These are phyloP conservation scores for Cydia fagiglandana DNA, from an alignment of 1,140 invertebrate species.

Conservation along the genomic window DNA sequence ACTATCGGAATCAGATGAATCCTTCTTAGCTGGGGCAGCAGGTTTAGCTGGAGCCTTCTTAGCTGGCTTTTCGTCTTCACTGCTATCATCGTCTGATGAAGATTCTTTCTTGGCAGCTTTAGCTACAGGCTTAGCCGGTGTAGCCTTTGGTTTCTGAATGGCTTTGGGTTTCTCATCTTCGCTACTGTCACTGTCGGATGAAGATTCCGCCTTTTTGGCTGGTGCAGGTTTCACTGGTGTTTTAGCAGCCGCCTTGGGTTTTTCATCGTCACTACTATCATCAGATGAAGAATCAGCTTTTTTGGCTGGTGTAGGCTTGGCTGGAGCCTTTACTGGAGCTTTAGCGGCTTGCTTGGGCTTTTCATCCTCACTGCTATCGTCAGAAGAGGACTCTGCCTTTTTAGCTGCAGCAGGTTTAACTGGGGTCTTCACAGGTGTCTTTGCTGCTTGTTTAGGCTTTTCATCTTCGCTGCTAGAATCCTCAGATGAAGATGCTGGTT, in stretches of 20 bases:
- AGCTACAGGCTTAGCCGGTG: constrained; percentile 33
- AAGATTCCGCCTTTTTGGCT: constrained; percentile 37
- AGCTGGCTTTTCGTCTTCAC: constrained; percentile 32
- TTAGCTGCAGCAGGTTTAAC: constrained; percentile 39
- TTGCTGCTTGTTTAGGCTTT: constrained; percentile 31
- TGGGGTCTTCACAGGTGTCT: constrained; percentile 33
- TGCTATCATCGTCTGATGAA: constrained; percentile 33
- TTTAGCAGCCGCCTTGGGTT: constrained; percentile 38
- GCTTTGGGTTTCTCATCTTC: constrained; percentile 37
- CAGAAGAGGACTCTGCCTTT: constrained; percentile 40
- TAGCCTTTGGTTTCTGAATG: constrained; percentile 25
- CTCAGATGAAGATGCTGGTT: constrained; percentile 35
- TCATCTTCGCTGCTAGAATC: constrained; percentile 36
- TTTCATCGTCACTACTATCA: constrained; percentile 45
- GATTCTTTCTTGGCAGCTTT: constrained; percentile 34
- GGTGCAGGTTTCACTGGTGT: constrained; percentile 23
- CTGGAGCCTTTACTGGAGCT: constrained; percentile 36
- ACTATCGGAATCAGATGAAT: constrained; percentile 26
- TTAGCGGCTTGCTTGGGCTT: constrained; percentile 32
- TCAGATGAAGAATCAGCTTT: constrained; percentile 47
- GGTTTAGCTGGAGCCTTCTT: constrained; percentile 23
- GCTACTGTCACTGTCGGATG: constrained; percentile 36
- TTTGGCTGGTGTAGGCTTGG: constrained; percentile 36
- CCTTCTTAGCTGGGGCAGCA: constrained; percentile 28
- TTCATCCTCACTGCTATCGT: constrained; percentile 36